Evolutionary conservation across 2,113 vertebrate genomes (phyloP).

Genomic region (Muntiacus muntjak): DNA sequence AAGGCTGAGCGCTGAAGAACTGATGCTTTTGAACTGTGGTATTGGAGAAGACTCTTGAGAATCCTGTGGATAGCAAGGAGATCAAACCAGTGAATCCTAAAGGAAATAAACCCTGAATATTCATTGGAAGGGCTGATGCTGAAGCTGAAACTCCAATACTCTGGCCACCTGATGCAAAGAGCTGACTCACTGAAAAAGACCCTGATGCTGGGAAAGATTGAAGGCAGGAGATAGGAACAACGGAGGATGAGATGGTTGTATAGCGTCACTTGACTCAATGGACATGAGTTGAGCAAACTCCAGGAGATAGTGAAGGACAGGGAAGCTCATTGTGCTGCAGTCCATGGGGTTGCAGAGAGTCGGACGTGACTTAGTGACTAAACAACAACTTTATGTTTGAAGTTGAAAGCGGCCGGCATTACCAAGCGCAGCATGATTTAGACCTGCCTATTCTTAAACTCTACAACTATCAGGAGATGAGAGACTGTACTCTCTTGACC

Average conservation of each 20-base stretch:
- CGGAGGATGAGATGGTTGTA: neutral
- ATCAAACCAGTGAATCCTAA: neutral
- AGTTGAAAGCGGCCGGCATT: neutral
- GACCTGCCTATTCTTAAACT: neutral
- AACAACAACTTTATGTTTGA: neutral
- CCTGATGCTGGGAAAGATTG: no score
- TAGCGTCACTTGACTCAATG: neutral
- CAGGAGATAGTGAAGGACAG: neutral
- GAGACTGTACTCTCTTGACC: neutral
- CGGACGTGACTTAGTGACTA: neutral
- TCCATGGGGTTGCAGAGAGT: neutral
- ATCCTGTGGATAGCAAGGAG: neutral
- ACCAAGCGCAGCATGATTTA: no score
- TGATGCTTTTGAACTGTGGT: neutral
- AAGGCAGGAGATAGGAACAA: neutral
- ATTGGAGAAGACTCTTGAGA: neutral
- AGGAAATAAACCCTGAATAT: neutral
- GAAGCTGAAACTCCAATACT: neutral
- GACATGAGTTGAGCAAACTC: neutral
- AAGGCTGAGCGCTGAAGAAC: neutral
- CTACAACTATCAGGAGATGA: neutral
- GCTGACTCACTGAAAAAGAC: no score
- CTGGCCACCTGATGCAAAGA: no score
- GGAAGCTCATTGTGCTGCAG: neutral
- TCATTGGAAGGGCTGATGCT: neutral